Evolutionary conservation across 2,797 vertebrate species (phyloP), one percentile per base, ranked within the genome.

Genomic region (Clarias pachynema): DNA sequence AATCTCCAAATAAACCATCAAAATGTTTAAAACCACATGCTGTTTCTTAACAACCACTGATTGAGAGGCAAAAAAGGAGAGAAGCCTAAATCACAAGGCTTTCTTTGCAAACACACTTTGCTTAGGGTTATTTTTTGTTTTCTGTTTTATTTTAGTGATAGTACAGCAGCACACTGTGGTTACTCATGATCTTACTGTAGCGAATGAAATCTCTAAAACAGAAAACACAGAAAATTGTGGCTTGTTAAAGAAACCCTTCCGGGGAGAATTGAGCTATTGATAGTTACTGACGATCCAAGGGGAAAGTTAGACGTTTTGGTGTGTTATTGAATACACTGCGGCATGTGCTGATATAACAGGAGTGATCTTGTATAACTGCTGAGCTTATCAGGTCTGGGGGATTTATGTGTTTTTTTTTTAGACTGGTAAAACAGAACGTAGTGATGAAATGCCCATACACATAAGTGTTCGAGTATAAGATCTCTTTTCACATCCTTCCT

Each of bases 101-200:
- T 9, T 53, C 68, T 81, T 86, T 72, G 84, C 81, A 86, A 69
- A 73, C 34, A 57, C 69, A n/a, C 57, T 83, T 88, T 57, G 84
- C 85, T 85, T 56, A 75, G 81, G 86, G 86, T 87, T 87, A 82
- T 88, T 88, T 89, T 86, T 86, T 86, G 81, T 88, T 89, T 83
- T 82, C 81, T 24, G 84, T 49, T 78, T 86, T 79, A 75, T 83
- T 88, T 89, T 85, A 29, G 70, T 68, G 70, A 78, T 49, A 3
- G 29, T 75, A 56, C 66, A 75, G 65, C 75, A 83, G 83, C 80
- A 85, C 83, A 77, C 62, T 88, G 59, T 82, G 74, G 81, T 83
- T 78, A 56, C 63, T 57, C 82, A 62, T 89, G 79, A 84, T 83
- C 60, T 75, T 29, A 85, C 24, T 60, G 59, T 56, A 65, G 86